Conservation (phyloP, 2,113 vertebrate genomes). For the Regulus satrapa region DNA sequence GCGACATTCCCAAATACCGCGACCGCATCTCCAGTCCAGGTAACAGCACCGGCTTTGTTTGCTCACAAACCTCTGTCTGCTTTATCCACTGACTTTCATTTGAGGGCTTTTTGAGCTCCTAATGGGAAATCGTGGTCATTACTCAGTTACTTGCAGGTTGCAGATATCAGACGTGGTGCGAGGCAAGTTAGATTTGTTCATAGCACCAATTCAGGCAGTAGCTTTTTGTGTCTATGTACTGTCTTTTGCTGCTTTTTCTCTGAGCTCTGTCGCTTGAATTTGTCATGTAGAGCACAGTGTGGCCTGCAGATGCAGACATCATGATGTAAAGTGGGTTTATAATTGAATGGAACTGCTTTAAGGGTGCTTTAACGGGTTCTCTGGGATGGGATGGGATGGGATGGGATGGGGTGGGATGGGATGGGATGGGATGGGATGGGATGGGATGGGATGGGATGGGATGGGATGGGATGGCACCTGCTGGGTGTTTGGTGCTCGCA, state of each 20-base stretch:
- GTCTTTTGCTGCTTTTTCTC: neutral
- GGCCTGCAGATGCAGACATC: neutral
- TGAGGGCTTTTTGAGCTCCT: neutral
- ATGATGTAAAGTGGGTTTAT: neutral
- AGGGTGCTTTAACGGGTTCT: neutral
- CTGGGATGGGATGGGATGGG: no score
- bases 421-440: no score
- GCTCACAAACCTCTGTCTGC: neutral
- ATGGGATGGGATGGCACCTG: no score
- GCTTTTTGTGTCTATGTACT: neutral
- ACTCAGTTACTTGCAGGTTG: neutral
- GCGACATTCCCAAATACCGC: constrained; percentile 84
- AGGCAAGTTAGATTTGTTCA: neutral
- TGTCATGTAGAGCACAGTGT: neutral
- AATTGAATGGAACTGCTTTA: neutral
- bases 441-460: no score
- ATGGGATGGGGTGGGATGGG: no score
- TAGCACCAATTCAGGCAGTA: neutral
- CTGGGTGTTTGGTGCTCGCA: neutral
- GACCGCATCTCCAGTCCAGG: constrained; percentile 92
- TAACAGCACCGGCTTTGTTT: constrained; percentile 64
- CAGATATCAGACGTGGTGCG: neutral
- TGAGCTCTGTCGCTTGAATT: neutral
- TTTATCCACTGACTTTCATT: neutral
- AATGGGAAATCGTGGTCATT: neutral